phyloP scores from a whole-genome alignment of 2,113 vertebrate species.

The Cichladusa arquata region DNA sequence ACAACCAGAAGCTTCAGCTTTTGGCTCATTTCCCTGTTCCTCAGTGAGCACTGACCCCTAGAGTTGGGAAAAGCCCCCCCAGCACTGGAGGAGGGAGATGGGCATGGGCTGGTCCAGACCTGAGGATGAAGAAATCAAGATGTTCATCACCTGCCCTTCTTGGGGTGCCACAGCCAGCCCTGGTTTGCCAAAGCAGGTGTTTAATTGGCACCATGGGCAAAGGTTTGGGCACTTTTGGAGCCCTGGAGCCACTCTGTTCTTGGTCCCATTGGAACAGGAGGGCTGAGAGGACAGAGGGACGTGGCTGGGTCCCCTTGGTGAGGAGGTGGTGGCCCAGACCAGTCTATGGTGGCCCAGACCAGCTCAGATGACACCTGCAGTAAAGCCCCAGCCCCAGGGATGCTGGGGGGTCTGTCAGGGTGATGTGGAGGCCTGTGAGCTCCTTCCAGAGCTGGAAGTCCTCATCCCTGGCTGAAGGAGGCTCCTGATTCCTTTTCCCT shows the following conservation, averaged over 20 bases:
- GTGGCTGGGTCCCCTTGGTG: fast-evolving
- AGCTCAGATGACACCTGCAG: not conserved
- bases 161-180: not conserved
- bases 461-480: not conserved
- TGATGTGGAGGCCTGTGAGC: fast-evolving
- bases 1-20: not conserved
- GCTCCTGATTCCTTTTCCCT: not conserved
- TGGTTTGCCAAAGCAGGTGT: not conserved
- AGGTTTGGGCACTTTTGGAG: not conserved
- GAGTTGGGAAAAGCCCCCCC: not conserved
- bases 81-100: not conserved
- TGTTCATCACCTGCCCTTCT: not conserved
- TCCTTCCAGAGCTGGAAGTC: not conserved
- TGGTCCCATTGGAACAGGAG: not conserved
- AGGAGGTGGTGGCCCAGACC: not conserved
- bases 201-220: fast-evolving
- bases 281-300: not conserved
- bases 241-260: fast-evolving
- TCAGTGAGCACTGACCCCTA: fast-evolving
- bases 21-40: not conserved
- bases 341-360: not conserved
- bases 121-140: not conserved
- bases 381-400: not conserved
- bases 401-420: fast-evolving
- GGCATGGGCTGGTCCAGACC: not conserved